Percentiles rank a stretch among this genome's conserved stretches.
Conservation (phyloP, 2,113 vertebrate genomes). For the Larimichthys polyactis region DNA sequence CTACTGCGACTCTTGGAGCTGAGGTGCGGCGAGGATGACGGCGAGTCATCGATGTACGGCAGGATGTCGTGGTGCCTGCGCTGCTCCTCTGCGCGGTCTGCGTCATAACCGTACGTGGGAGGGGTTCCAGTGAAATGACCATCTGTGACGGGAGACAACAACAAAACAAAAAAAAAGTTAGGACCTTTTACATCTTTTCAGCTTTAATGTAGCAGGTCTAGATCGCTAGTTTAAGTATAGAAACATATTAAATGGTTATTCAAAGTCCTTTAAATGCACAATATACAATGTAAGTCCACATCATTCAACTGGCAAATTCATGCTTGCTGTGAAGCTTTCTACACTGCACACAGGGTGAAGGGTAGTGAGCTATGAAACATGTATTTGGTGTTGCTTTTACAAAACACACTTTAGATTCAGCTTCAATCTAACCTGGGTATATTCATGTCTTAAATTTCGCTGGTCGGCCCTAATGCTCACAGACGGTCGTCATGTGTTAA, state of each 20-base stretch:
- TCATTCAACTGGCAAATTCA: not conserved
- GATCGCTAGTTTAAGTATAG: too few species aligned
- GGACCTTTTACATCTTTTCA: not conserved
- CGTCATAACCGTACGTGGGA: constrained; percentile 89
- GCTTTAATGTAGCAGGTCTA: not conserved
- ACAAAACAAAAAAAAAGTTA: not conserved
- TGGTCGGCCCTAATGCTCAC: constrained; percentile 26
- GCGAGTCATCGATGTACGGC: constrained; percentile 97
- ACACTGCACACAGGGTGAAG: not conserved
- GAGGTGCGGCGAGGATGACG: constrained; percentile 95
- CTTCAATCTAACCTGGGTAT: not conserved
- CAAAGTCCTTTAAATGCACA: not conserved
- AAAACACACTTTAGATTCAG: not conserved
- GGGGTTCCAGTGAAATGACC: constrained; percentile 88
- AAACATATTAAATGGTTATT: too few species aligned
- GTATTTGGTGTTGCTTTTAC: not conserved
- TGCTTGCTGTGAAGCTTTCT: not conserved
- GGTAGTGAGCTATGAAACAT: not conserved
- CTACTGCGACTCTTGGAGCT: constrained; percentile 93
- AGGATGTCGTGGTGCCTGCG: constrained; percentile 91
- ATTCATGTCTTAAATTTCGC: constrained; percentile 14
- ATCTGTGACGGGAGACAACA: constrained; percentile 80
- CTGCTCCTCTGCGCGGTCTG: constrained; percentile 92
- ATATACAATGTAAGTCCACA: not conserved
- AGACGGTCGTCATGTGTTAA: constrained; percentile 28